phyloP scores from a whole-genome alignment of 1,140 invertebrate genomes.

The Penaeus chinensis region DNA sequence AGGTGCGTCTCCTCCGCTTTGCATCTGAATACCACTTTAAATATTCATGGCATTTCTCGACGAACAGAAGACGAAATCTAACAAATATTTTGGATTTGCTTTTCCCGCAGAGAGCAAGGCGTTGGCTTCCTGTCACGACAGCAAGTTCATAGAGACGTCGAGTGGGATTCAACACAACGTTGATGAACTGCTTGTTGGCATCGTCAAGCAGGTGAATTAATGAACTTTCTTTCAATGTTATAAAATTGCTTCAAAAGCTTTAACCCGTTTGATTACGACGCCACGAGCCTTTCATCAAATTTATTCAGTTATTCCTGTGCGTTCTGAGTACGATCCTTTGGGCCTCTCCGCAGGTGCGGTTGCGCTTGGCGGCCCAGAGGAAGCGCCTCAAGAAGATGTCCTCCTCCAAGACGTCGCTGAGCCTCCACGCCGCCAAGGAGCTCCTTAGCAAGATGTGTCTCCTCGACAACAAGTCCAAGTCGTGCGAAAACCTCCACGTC shows the following conservation, averaged over 20 bases:
- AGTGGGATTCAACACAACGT: slow-evolving; percentile 94
- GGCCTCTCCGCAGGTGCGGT: slow-evolving; percentile 67
- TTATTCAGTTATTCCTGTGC: no score
- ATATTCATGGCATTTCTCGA: no score
- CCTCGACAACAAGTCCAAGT: slow-evolving; percentile 88
- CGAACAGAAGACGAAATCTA: no score
- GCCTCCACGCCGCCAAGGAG: slow-evolving; percentile 82
- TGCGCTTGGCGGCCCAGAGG: slow-evolving; percentile 72
- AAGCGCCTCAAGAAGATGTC: slow-evolving; percentile 81
- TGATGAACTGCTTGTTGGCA: slow-evolving; percentile 88
- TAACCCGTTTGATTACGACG: no score
- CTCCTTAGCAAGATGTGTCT: slow-evolving; percentile 86
- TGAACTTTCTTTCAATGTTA: background rate
- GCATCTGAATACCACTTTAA: no score
- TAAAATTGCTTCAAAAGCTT: no score
- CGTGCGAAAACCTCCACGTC: slow-evolving; percentile 89
- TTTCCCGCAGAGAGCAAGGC: slow-evolving; percentile 64
- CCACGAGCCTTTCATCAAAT: no score
- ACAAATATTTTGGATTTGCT: slow-evolving; percentile 1
- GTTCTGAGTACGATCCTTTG: no score
- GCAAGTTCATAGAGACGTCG: slow-evolving; percentile 94
- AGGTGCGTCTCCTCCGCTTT: no score
- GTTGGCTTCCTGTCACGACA: slow-evolving; percentile 61
- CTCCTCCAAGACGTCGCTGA: slow-evolving; percentile 79
- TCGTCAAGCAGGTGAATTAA: slow-evolving; percentile 83